Conservation (phyloP, 2,888 invertebrate genomes). For the Troides aeacus region DNA sequence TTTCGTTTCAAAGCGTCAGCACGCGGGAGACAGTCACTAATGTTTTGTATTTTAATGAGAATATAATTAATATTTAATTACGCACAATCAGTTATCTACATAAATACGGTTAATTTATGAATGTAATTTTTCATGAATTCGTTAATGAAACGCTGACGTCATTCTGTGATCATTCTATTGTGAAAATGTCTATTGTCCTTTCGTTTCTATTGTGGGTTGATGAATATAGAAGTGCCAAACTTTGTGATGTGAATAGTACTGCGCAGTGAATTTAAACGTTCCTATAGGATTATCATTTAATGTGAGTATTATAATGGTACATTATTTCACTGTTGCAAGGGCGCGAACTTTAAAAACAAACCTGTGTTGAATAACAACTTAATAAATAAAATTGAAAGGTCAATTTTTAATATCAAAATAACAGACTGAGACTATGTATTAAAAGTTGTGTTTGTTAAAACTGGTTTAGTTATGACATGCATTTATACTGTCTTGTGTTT, state of each 20-base stretch:
- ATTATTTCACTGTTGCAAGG: not conserved
- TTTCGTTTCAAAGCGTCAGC: slow-evolving; percentile 9
- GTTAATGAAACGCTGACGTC: slow-evolving; percentile 24
- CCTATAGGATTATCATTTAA: not conserved
- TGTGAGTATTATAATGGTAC: slow-evolving; percentile 9
- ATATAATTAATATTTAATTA: slow-evolving; percentile 3
- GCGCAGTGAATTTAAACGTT: slow-evolving; percentile 7
- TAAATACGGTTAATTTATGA: slow-evolving; percentile 5
- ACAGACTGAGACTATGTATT: too few relatives aligned
- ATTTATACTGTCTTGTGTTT: too few relatives aligned
- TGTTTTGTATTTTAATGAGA: slow-evolving; percentile 9
- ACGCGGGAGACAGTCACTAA: not conserved
- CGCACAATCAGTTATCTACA: not conserved
- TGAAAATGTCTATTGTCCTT: slow-evolving; percentile 25
- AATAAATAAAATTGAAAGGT: not conserved
- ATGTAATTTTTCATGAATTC: not conserved
- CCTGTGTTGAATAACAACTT: not conserved
- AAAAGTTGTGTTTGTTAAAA: too few relatives aligned
- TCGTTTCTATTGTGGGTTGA: slow-evolving; percentile 12
- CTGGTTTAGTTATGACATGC: too few relatives aligned
- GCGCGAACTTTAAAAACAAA: not conserved
- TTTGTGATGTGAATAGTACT: slow-evolving; percentile 11
- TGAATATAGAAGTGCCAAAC: slow-evolving; percentile 22
- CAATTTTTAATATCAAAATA: too few relatives aligned
- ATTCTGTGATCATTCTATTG: slow-evolving; percentile 22